Percentiles rank a stretch among this genome's conserved stretches.
Conservation (phyloP, 2,113 vertebrate species). For the Etheostoma cragini region DNA sequence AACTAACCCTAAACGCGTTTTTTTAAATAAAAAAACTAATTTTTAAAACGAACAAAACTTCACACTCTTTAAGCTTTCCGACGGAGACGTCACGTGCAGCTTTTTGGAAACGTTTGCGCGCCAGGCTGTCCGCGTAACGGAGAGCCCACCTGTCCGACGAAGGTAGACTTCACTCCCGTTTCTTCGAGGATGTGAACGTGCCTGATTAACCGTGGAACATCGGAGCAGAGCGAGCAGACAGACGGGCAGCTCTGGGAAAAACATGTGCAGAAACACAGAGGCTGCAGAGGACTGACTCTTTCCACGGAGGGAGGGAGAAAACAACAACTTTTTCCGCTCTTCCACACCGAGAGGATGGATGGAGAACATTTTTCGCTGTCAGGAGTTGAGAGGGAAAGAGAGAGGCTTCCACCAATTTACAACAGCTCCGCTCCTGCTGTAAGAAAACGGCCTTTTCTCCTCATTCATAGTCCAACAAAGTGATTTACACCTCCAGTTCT, state of each 20-base stretch:
- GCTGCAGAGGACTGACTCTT: conserved; percentile 40
- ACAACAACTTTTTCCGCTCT: conserved; percentile 45
- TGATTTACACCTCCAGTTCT: background rate
- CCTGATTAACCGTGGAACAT: conserved; percentile 2
- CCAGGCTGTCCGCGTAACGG: conserved; percentile 47
- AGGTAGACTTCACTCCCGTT: conserved; percentile 47
- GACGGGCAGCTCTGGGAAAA: conserved; percentile 23
- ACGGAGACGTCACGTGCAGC: conserved; percentile 8
- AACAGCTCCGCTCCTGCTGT: conserved; percentile 61
- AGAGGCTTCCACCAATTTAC: conserved; percentile 74
- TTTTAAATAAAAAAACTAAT: background rate
- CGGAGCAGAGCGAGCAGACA: background rate
- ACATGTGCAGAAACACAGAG: conserved; percentile 44
- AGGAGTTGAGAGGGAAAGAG: conserved; percentile 64
- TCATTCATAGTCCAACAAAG: background rate
- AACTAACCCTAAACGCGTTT: background rate
- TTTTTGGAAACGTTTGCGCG: conserved; percentile 48
- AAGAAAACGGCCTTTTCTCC: conserved; percentile 36
- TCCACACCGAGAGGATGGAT: conserved; percentile 64
- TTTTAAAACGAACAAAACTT: background rate
- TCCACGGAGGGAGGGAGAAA: conserved; percentile 6
- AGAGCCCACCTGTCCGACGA: conserved; percentile 70
- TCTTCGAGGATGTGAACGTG: conserved; percentile 58
- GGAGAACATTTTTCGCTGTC: conserved; percentile 66
- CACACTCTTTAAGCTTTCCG: background rate